Evolutionary conservation across 2,797 vertebrate species (phyloP).

Genomic region (Centroberyx gerrardi): DNA sequence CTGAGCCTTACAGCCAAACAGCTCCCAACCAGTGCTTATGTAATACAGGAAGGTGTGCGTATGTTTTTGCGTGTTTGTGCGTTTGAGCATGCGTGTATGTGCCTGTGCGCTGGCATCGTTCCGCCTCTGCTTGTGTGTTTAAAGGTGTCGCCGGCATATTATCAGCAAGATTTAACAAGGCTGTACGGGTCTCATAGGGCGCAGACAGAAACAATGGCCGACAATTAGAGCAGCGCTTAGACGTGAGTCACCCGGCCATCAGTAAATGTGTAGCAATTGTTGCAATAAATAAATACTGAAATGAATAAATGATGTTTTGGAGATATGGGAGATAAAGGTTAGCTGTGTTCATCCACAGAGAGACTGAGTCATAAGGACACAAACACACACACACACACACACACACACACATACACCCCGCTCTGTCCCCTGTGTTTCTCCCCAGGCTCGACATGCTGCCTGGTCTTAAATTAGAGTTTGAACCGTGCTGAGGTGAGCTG

Average conservation of each 20-base stretch:
- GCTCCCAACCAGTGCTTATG: conserved; percentile 20
- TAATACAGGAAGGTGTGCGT: conserved; percentile 17
- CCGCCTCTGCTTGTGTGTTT: neutral
- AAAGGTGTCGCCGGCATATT: conserved; percentile 29
- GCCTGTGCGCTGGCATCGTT: neutral
- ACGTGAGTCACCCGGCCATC: conserved; percentile 45
- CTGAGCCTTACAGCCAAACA: conserved; percentile 48
- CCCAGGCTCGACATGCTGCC: conserved; percentile 66
- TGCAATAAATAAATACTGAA: conserved; percentile 52
- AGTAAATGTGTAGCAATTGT: conserved; percentile 34
- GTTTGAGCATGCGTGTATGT: neutral
- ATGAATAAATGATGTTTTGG: conserved; percentile 63
- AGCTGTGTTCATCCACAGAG: conserved; percentile 58
- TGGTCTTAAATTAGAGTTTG: conserved; percentile 80
- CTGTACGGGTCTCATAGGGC: conserved; percentile 19
- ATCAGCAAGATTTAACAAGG: conserved; percentile 21
- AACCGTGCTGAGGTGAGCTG: conserved; percentile 71
- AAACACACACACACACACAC: conserved; percentile 15
- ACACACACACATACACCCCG: conserved; percentile 6
- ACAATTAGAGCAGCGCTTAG: conserved; percentile 31
- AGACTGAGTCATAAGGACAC: conserved; percentile 58
- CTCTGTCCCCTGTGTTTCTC: conserved; percentile 61
- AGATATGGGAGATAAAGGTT: conserved; percentile 74
- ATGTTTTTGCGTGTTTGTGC: neutral
- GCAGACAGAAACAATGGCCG: conserved; percentile 20